These are phyloP conservation scores for Trichoplusia ni DNA, from an alignment of 1,140 invertebrate genomes.

Conservation along the genomic window DNA sequence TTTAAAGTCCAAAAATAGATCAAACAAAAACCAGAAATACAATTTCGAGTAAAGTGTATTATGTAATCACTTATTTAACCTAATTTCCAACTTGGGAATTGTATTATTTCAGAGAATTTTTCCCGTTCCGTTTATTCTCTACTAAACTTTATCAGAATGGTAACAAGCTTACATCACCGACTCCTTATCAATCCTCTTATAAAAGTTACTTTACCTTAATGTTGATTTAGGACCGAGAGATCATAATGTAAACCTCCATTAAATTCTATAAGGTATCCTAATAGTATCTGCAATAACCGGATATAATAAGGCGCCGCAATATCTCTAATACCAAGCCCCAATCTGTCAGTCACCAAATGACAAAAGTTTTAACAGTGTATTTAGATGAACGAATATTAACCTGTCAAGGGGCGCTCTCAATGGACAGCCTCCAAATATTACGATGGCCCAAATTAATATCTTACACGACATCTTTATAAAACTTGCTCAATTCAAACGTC, in stretches of 20 bases:
- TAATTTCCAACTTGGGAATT: too few species aligned
- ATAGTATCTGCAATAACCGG: neutral
- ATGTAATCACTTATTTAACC: neutral
- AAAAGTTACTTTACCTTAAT: neutral
- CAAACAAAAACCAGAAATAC: neutral
- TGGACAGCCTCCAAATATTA: constrained; percentile 1
- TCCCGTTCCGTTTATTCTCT: too few species aligned
- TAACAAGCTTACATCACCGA: too few species aligned
- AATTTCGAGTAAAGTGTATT: too few species aligned
- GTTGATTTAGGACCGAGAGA: neutral
- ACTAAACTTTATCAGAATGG: too few species aligned
- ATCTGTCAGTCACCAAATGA: constrained; percentile 29
- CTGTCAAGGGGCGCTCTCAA: constrained; percentile 16
- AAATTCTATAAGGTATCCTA: neutral
- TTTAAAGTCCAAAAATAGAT: neutral
- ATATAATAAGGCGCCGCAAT: neutral
- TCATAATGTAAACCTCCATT: neutral
- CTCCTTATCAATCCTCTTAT: neutral
- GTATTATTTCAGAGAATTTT: too few species aligned
- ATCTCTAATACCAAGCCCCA: neutral
- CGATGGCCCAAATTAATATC: neutral
- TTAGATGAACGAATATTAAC: constrained; percentile 31
- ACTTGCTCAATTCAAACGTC: neutral
- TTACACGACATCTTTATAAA: constrained; percentile 12
- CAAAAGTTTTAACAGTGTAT: constrained; percentile 32